Percentiles rank a stretch among this genome's conserved stretches.
phyloP scores from a whole-genome alignment of 2,888 invertebrate genomes.

The Thymelicus sylvestris region DNA sequence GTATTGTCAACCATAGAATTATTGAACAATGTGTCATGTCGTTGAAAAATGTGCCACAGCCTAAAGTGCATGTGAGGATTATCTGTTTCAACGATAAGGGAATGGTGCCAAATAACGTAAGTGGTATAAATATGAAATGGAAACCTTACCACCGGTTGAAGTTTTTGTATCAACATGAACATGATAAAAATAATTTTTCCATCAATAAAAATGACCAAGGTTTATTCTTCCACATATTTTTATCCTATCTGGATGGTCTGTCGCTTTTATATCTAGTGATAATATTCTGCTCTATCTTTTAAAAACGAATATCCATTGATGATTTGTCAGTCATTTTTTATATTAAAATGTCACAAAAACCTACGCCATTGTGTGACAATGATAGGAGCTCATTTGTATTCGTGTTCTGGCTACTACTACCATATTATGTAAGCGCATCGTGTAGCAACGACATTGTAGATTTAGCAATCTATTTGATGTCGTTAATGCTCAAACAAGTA shows the following conservation, averaged over 20 bases:
- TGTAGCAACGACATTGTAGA: constrained; percentile 62
- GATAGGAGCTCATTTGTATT: constrained; percentile 59
- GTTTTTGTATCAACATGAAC: too few relatives aligned
- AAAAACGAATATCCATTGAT: too few relatives aligned
- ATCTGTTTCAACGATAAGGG: not conserved
- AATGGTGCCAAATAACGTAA: not conserved
- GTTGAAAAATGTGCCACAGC: too few relatives aligned
- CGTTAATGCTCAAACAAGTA: constrained; percentile 29
- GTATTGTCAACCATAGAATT: too few relatives aligned
- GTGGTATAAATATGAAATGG: too few relatives aligned
- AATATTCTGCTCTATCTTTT: not conserved
- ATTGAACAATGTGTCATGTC: too few relatives aligned
- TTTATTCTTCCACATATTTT: too few relatives aligned
- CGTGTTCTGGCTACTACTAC: constrained; percentile 50
- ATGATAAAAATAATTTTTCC: too few relatives aligned
- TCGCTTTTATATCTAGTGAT: not conserved
- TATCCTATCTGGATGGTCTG: too few relatives aligned
- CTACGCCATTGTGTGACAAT: constrained; percentile 16
- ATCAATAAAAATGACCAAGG: too few relatives aligned
- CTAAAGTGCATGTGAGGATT: not conserved
- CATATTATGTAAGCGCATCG: constrained; percentile 66
- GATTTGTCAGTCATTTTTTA: too few relatives aligned
- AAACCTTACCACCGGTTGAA: too few relatives aligned
- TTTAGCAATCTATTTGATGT: constrained; percentile 53
- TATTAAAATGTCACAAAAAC: not conserved